Conservation (phyloP, 2,888 invertebrate species). For the Metacarcinus magister region DNA sequence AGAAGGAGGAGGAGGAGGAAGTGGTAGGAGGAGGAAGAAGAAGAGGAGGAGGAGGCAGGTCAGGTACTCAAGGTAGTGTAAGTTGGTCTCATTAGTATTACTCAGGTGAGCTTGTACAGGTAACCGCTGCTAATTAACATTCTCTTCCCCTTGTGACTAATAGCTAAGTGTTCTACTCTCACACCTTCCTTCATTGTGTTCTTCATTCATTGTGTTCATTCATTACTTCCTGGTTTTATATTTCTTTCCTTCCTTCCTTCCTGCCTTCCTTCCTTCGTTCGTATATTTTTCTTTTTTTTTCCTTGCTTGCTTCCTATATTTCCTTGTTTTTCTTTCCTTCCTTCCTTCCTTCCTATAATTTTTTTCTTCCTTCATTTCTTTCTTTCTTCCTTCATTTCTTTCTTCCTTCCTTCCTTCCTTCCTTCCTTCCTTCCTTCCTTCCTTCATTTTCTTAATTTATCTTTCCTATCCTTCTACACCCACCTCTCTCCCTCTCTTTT, state of each 20-base stretch:
- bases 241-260: too few species aligned
- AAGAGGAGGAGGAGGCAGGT: not conserved
- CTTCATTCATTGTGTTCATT: too few species aligned
- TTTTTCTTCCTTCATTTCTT: not conserved
- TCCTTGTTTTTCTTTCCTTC: not conserved
- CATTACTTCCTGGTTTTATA: not conserved
- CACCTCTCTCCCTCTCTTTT: too few species aligned
- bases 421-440: not conserved
- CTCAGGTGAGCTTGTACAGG: slow-evolving; percentile 2
- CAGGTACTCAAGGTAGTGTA: not conserved
- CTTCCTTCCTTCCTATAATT: not conserved
- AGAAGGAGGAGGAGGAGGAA: too few species aligned
- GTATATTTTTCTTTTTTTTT: not conserved
- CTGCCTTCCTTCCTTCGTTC: not conserved
- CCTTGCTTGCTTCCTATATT: not conserved
- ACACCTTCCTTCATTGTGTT: not conserved
- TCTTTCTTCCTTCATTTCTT: not conserved
- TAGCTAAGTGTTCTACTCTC: not conserved
- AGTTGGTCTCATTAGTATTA: not conserved
- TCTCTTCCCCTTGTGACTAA: not conserved
- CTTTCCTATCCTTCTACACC: not conserved
- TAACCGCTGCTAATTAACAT: not conserved
- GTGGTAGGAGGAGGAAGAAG: not conserved
- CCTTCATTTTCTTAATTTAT: not conserved
- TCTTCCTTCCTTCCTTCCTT: not conserved